Evolutionary conservation across 2,888 invertebrate genomes (phyloP).

Genomic region (Aphrophora alni): DNA sequence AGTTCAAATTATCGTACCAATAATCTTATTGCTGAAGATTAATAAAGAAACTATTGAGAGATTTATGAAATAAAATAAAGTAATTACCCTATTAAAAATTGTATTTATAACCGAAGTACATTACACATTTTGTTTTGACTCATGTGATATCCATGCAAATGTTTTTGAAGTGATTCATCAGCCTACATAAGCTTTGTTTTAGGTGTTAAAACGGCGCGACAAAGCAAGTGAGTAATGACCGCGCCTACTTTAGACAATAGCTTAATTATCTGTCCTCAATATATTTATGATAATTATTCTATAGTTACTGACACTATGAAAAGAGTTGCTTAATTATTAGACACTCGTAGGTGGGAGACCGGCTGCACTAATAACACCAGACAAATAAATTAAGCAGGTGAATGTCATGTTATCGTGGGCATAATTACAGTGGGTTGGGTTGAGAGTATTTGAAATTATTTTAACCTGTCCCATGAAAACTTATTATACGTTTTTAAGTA

Average conservation of each 20-base stretch:
- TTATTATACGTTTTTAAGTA: no score
- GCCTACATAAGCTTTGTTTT: neutral
- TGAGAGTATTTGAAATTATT: neutral
- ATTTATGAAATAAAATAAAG: no score
- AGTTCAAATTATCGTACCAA: no score
- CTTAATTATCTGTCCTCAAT: neutral
- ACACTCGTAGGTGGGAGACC: neutral
- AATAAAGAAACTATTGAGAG: no score
- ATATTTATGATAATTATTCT: neutral
- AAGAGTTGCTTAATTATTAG: neutral
- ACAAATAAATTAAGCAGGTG: neutral
- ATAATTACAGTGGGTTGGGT: neutral
- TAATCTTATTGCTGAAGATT: no score
- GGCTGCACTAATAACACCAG: neutral
- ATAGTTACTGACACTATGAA: constrained; percentile 1
- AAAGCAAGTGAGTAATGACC: neutral
- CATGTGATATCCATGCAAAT: neutral
- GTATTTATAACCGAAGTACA: no score
- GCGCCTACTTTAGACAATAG: neutral
- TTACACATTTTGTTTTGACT: neutral
- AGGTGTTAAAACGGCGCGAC: neutral
- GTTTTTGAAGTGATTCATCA: neutral
- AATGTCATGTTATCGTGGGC: neutral
- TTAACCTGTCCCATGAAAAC: neutral
- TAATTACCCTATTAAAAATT: no score